Conservation (phyloP, 2,113 vertebrate species). For the Nesogale talazaci region DNA sequence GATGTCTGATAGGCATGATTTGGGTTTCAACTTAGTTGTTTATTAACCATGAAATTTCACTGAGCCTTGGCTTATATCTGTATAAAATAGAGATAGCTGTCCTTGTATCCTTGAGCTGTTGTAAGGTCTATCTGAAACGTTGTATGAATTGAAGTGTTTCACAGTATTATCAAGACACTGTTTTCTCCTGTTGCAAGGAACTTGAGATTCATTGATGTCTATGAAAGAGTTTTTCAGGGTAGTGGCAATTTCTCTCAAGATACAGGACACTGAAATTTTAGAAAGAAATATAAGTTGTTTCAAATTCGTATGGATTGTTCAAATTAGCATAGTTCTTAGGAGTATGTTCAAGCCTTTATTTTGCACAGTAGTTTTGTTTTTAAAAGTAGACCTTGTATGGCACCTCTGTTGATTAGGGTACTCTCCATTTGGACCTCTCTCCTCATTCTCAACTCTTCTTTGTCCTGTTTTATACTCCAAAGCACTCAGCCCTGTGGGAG, state of each 20-base stretch:
- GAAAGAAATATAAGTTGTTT: not conserved
- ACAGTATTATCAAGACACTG: conserved; percentile 30
- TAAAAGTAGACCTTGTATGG: not conserved
- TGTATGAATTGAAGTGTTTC: conserved; percentile 31
- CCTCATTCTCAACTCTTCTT: not conserved
- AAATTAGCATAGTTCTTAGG: not conserved
- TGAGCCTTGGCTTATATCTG: conserved; percentile 47
- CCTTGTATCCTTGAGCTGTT: conserved; percentile 12
- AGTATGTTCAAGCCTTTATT: not conserved
- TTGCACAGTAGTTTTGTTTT: not conserved
- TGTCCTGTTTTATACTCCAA: not conserved
- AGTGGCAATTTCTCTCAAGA: not conserved
- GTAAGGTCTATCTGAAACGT: conserved; percentile 27
- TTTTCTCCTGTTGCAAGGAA: conserved; percentile 31
- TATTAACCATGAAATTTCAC: conserved; percentile 41
- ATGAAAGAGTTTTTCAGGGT: conserved; percentile 59
- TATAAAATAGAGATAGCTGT: not conserved
- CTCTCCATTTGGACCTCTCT: not conserved
- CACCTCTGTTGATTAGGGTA: not conserved
- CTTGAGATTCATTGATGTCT: conserved; percentile 47
- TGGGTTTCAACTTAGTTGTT: conserved; percentile 3
- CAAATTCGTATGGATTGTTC: not conserved
- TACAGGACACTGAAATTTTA: conserved; percentile 27
- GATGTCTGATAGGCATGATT: not conserved
- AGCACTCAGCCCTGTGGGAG: not conserved